Base-by-base conservation (phyloP, 2,797 vertebrate species). In the Sebastes oblongus region DNA sequence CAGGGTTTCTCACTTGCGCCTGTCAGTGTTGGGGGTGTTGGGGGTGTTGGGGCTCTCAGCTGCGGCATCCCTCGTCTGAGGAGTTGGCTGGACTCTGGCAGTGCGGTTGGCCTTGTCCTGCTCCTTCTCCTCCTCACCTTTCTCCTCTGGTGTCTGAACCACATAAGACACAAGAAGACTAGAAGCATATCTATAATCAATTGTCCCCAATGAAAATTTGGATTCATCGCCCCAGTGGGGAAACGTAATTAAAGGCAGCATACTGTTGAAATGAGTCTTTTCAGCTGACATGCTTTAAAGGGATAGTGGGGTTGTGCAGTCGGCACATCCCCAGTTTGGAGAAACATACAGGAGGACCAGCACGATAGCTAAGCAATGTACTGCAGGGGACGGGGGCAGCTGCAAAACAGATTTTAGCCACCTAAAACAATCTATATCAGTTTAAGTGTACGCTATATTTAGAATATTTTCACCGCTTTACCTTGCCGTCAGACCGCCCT, bases 71-170 rank as follows among this genome's bases (percentile, higher is more conserved):
- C 82, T 87, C 0, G 76, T 93, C 80, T 95, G 95, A 52, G 93
- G 94, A 5, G 95, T 96, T 9, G 96, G 96, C 25, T 94, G 94
- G 62, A 96, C 95, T 24, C 93, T 85, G 11, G 96, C 96, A 0
- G 95, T 96, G 29, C 93, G 94, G 75, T 72, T 95, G 1, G 90
- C 92, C 61, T 88, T 91, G 66, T 95, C 94, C 72, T 93, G 92
- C 80, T 95, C 95, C 78, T 88, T 90, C 74, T 94, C 91, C 72
- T 93, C 90, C 18, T 90, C 88, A 4, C 91, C 90, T 34, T 87
- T 93, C 77, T 95, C 93, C 73, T 94, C 95, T 27, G 90, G 69
- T 5, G 89, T 92, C 96, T 96, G 84, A 18, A 85, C 4, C 30
- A 81, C 11, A 62, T 0, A 6, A 52, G 3, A 70, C 6, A 71